Base-by-base conservation (phyloP, 2,797 vertebrate species). In the Gouania willdenowi region DNA sequence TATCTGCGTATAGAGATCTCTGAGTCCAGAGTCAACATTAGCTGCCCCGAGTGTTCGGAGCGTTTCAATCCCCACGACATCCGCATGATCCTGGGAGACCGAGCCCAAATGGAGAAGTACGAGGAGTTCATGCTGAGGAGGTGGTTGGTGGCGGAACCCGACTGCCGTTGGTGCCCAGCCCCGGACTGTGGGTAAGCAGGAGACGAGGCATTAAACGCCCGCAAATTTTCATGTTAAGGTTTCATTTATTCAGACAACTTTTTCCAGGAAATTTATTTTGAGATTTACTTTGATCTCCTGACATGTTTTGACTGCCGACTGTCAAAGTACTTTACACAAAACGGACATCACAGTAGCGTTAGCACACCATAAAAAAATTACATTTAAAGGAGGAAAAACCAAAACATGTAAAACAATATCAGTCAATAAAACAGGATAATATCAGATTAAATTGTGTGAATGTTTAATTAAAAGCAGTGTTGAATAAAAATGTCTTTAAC, bases 41-140 rank as follows among this genome's bases (percentile, higher is more conserved):
- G 94, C 86, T 99, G 97, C 72, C 97, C 97, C 1, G 97, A 99
- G 77, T 99, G 97, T 85, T 89, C 94, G 0, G 97, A 98, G 85
- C 91, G 94, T 25, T 97, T 95, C 84, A 98, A 98, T 71, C 97
- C 97, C 14, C 93, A 98, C 6, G 97, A 99, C 79, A 98, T 99
- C 66, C 92, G 89, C 47, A 85, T 94, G 66, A 99, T 99, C 88
- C 68, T 99, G 41, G 94, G 89, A 25, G 94, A 98, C 52, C 91
- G 92, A 31, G 78, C 90, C 54, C 88, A 98, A 72, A 98, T 98
- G 94, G 97, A 98, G 77, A 99, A 99, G 78, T 98, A 99, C 0
- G 96, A 99, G 77, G 97, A 99, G 84, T 99, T 99, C 80, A 98
- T 98, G 96, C 89, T 99, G 41, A 89, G 97, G 57, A 80, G 96